Percentiles rank a stretch among this genome's conserved stretches.
Evolutionary conservation across 2,888 invertebrate genomes (phyloP).

Genomic region (Alviniconcha strummeri): DNA sequence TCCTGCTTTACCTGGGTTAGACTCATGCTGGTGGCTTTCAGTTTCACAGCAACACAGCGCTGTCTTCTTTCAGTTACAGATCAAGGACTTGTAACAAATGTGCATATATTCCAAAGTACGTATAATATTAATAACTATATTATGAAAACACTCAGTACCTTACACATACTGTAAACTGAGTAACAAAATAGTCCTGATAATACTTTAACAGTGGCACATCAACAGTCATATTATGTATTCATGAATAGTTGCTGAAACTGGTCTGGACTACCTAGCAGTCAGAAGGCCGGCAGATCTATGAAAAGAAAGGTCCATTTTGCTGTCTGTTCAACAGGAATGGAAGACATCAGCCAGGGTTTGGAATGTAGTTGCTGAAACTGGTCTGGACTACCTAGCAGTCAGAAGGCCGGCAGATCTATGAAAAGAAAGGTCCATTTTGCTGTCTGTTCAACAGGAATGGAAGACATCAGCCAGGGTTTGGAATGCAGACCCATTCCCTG

Average conservation of each 20-base stretch:
- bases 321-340: background rate
- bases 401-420: background rate
- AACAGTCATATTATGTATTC: background rate
- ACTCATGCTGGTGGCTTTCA: no score
- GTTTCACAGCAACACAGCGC: no score
- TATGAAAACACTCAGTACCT: background rate
- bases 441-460: background rate
- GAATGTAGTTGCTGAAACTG: background rate
- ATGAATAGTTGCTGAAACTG: no score
- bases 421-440: background rate
- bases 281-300: background rate
- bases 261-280: no score
- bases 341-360: slow-evolving; percentile 16
- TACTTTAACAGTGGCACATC: no score
- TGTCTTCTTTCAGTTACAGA: no score
- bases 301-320: background rate
- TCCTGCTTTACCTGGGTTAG: no score
- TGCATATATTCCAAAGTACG: no score
- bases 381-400: no score
- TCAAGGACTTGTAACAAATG: no score
- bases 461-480: slow-evolving; percentile 18
- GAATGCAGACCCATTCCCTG: background rate
- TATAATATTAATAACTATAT: no score
- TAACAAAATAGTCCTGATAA: background rate
- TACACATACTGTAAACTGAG: background rate